Evolutionary conservation across 1,140 invertebrate species (phyloP).

Genomic region (Brachionus plicatilis): DNA sequence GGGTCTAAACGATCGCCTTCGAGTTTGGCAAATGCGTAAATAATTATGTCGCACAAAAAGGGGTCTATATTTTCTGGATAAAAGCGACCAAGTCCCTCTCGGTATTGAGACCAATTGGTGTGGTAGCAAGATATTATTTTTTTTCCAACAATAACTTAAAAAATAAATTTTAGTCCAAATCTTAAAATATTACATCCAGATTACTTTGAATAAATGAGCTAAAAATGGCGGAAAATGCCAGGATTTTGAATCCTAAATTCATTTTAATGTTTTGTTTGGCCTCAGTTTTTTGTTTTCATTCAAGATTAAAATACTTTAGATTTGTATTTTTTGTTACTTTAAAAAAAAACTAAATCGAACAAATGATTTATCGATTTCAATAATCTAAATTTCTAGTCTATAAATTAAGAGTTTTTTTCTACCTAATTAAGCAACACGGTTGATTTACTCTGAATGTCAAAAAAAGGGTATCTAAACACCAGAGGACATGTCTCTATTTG

Average conservation of each 20-base stretch:
- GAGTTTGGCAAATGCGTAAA: constrained; percentile 80
- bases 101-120: constrained; percentile 84
- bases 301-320: background rate
- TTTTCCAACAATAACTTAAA: background rate
- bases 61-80: constrained; percentile 78
- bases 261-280: background rate
- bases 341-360: background rate
- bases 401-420: background rate
- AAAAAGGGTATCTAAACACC: background rate
- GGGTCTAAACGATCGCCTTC: constrained; percentile 64
- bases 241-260: background rate
- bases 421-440: background rate
- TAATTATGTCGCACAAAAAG: constrained; percentile 77
- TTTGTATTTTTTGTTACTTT: background rate
- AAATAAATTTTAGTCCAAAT: background rate
- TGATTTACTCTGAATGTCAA: background rate
- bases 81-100: constrained; percentile 76
- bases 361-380: background rate
- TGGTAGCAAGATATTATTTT: constrained; percentile 69
- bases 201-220: background rate
- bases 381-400: background rate
- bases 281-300: background rate
- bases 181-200: background rate
- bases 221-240: background rate
- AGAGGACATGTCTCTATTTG: background rate